phyloP scores from a whole-genome alignment of 1,140 invertebrate genomes.

The Lucilia sericata region DNA sequence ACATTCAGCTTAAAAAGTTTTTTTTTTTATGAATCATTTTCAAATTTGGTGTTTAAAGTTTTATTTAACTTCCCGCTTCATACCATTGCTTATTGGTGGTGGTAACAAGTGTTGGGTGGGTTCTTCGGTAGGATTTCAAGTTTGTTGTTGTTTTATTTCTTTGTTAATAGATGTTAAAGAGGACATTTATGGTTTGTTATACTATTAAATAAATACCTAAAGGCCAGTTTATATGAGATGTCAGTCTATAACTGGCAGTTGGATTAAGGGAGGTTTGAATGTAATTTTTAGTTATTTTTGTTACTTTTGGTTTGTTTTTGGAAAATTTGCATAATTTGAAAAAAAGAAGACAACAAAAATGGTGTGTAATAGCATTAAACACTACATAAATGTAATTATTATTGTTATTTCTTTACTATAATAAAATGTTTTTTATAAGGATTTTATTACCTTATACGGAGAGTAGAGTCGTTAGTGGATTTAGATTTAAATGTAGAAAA shows the following conservation, averaged over 20 bases:
- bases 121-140: background rate
- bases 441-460: no score
- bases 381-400: conserved; percentile 43
- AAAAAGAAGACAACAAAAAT: background rate
- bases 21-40: conserved; percentile 10
- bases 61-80: background rate
- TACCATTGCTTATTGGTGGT: no score
- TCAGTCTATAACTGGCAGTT: background rate
- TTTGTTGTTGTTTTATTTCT: background rate
- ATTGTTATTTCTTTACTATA: conserved; percentile 8
- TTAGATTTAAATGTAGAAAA: no score
- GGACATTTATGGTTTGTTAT: conserved; percentile 44
- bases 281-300: no score
- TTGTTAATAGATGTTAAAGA: conserved; percentile 44
- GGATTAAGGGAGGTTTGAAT: conserved; percentile 30
- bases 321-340: conserved; percentile 38
- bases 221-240: conserved; percentile 19
- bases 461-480: no score
- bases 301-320: no score
- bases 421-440: no score
- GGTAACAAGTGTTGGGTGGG: conserved; percentile 34
- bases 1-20: background rate
- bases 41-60: conserved; percentile 19
- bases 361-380: conserved; percentile 38
- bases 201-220: conserved; percentile 44